Evolutionary conservation across 1,140 invertebrate species (phyloP).

Genomic region (Chironomus striatipennis): DNA sequence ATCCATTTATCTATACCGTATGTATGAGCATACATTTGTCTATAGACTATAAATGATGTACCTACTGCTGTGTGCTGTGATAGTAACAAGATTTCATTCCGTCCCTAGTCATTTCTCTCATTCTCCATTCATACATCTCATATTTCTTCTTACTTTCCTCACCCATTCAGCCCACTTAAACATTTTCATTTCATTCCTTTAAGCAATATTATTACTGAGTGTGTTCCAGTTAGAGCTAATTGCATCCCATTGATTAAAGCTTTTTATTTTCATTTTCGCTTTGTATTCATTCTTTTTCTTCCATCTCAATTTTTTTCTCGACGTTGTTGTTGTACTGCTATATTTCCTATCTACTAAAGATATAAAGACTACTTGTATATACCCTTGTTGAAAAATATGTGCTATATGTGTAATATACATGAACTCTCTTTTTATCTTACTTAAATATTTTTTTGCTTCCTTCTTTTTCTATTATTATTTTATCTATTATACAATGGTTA

Average conservation of each 20-base stretch:
- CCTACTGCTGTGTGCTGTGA: background rate
- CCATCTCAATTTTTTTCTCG: background rate
- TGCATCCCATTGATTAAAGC: constrained; percentile 19
- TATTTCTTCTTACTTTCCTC: background rate
- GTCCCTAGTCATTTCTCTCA: background rate
- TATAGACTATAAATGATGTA: background rate
- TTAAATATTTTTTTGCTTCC: no score
- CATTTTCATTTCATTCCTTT: background rate
- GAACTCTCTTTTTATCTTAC: no score
- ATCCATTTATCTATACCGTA: background rate
- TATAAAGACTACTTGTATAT: no score
- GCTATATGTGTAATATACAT: no score
- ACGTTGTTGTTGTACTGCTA: background rate
- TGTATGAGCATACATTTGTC: background rate
- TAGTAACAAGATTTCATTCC: background rate
- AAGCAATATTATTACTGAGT: no score
- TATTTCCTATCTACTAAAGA: no score
- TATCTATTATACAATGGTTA: no score
- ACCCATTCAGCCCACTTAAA: background rate
- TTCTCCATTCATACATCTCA: background rate
- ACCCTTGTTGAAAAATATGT: no score
- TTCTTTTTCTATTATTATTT: no score
- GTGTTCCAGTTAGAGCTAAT: constrained; percentile 10
- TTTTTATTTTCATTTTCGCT: background rate
- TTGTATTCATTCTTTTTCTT: background rate